A percentile compares a stretch with the other conserved stretches of the same genome.
These are phyloP conservation scores for Drosophila pallidifrons DNA, from an alignment of 1,140 invertebrate genomes.

Conservation along the genomic window DNA sequence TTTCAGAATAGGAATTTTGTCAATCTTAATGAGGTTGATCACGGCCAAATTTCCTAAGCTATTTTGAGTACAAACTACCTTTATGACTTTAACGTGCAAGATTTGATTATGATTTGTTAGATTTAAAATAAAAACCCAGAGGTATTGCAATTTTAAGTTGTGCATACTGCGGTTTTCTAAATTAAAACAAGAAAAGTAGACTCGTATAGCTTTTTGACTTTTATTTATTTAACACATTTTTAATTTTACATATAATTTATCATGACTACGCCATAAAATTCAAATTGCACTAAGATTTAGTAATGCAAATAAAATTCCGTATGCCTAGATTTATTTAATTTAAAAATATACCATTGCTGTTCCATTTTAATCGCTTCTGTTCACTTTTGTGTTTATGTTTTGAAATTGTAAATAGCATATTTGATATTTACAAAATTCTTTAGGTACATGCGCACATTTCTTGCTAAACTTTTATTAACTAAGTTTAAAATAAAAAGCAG, in stretches of 20 bases:
- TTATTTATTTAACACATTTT: constrained; percentile 57
- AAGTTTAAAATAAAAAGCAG: constrained; percentile 66
- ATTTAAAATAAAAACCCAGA: no score
- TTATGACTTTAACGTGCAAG: no score
- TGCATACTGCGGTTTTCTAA: no score
- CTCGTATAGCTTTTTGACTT: constrained; percentile 2
- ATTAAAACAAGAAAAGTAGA: background rate
- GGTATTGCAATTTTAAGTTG: no score
- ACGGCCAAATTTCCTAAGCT: no score
- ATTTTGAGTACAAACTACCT: no score
- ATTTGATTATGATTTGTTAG: no score
- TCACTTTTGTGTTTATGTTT: constrained; percentile 12
- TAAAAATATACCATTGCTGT: constrained; percentile 41
- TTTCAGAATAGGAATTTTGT: no score
- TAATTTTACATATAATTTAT: constrained; percentile 41
- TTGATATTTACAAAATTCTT: constrained; percentile 52
- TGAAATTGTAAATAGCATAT: constrained; percentile 36
- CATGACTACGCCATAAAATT: constrained; percentile 45
- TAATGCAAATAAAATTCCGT: constrained; percentile 40
- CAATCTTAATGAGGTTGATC: no score
- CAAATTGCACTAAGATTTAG: constrained; percentile 32
- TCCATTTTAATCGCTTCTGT: constrained; percentile 26
- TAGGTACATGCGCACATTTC: constrained; percentile 72
- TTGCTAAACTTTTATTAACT: constrained; percentile 55
- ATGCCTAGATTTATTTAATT: constrained; percentile 22